Percentiles rank a stretch among this genome's conserved stretches.
Conservation (phyloP, 2,888 invertebrate genomes). For the Meandrusa payeni region DNA sequence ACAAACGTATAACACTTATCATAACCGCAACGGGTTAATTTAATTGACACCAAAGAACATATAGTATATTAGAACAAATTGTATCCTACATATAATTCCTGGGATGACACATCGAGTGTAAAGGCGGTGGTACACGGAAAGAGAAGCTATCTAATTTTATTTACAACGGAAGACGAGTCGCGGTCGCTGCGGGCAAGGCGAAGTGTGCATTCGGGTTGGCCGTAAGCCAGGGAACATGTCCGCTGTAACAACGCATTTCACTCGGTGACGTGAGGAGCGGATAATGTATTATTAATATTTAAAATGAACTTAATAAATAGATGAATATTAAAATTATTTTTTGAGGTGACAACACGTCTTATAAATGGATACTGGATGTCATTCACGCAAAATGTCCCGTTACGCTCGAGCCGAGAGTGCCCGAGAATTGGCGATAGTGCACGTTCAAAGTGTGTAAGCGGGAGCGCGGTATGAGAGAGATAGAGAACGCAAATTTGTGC, state of each 20-base stretch:
- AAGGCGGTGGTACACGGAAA: slow-evolving; percentile 8
- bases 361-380: too few relatives aligned
- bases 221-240: slow-evolving; percentile 27
- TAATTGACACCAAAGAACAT: not conserved
- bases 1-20: too few relatives aligned
- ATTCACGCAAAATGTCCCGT: too few relatives aligned
- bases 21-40: too few relatives aligned
- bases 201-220: slow-evolving; percentile 31
- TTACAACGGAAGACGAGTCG: slow-evolving; percentile 21
- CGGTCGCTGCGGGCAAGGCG: not conserved
- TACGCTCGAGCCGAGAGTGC: too few relatives aligned
- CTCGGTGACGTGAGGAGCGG: not conserved
- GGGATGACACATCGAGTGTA: slow-evolving; percentile 11
- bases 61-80: not conserved
- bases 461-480: too few relatives aligned
- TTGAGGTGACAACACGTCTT: too few relatives aligned
- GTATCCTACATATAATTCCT: not conserved
- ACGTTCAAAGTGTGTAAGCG: too few relatives aligned
- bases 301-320: too few relatives aligned
- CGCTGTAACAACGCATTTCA: not conserved
- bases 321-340: too few relatives aligned
- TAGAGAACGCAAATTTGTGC: too few relatives aligned
- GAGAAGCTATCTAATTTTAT: slow-evolving; percentile 19
- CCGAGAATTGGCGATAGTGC: too few relatives aligned
- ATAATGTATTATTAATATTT: not conserved